Conservation (phyloP, 2,888 invertebrate species). For the Nemotelus pantherinus region DNA sequence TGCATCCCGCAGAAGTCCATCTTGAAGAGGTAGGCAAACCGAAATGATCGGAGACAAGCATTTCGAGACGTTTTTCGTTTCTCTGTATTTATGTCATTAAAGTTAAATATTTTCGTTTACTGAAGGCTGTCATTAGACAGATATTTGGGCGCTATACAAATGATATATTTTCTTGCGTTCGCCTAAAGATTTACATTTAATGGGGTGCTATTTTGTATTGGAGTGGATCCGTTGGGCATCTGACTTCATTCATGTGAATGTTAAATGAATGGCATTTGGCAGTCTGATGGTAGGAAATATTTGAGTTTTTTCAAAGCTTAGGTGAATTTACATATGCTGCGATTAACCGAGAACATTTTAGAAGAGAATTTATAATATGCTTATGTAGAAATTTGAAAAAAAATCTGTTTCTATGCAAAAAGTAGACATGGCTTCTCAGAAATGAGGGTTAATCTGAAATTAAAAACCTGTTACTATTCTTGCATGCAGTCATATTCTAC, state of each 20-base stretch:
- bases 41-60: slow-evolving; percentile 43
- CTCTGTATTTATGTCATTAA: slow-evolving; percentile 50
- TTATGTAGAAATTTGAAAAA: too few relatives aligned
- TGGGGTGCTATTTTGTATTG: slow-evolving; percentile 35
- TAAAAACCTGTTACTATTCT: too few relatives aligned
- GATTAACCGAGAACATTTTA: too few relatives aligned
- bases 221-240: slow-evolving; percentile 9
- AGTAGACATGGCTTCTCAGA: too few relatives aligned
- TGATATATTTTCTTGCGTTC: slow-evolving; percentile 46
- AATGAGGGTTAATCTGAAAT: too few relatives aligned
- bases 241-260: slow-evolving; percentile 14
- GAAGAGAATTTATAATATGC: too few relatives aligned
- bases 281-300: background rate
- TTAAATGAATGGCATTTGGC: slow-evolving; percentile 17
- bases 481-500: too few relatives aligned
- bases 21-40: background rate
- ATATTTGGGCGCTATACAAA: slow-evolving; percentile 39
- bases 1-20: slow-evolving; percentile 4
- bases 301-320: background rate
- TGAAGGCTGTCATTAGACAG: slow-evolving; percentile 45
- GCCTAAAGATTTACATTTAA: slow-evolving; percentile 48
- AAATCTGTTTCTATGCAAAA: too few relatives aligned
- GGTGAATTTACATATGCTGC: too few relatives aligned
- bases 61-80: slow-evolving; percentile 33
- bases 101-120: slow-evolving; percentile 50